Percentiles rank a stretch among this genome's conserved stretches.
These are phyloP conservation scores for Molorchus minor DNA, from an alignment of 2,888 invertebrate genomes.

Conservation along the genomic window DNA sequence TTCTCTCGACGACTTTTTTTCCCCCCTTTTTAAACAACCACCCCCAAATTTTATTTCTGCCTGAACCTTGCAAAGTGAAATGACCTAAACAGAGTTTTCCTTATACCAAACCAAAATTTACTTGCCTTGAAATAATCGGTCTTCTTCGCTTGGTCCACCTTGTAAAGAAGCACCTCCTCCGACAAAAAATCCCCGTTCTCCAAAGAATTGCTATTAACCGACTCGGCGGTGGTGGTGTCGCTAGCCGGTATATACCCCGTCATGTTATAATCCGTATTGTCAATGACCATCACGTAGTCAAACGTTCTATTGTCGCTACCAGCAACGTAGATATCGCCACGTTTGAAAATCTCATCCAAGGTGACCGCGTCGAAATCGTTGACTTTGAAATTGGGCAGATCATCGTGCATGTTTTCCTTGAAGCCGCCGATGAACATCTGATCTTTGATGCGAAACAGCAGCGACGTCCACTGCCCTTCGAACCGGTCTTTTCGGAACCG, in stretches of 20 bases:
- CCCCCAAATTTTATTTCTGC: no score
- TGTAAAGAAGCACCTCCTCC: constrained; percentile 53
- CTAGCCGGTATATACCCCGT: constrained; percentile 52
- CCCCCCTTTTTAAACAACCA: no score
- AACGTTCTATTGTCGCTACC: constrained; percentile 61
- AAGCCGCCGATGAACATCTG: constrained; percentile 59
- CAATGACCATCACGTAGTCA: constrained; percentile 54
- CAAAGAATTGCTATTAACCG: constrained; percentile 55
- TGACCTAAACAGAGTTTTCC: not conserved
- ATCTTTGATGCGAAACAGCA: constrained; percentile 67
- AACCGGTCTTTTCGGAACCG: constrained; percentile 64
- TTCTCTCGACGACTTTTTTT: no score
- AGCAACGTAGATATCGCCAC: constrained; percentile 65
- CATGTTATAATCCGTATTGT: constrained; percentile 53
- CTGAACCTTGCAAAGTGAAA: no score
- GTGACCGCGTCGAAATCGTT: constrained; percentile 63
- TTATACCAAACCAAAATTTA: constrained; percentile 4
- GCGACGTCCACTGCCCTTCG: constrained; percentile 74
- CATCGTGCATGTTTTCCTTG: constrained; percentile 66
- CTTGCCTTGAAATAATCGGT: constrained; percentile 56
- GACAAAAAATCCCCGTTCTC: constrained; percentile 51
- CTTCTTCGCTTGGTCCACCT: constrained; percentile 55
- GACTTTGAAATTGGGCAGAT: constrained; percentile 64
- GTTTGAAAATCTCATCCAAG: constrained; percentile 65
- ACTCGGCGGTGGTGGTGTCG: constrained; percentile 56